Evolutionary conservation across 2,888 invertebrate species (phyloP), one percentile per base, ranked within the genome.

Genomic region (Diaphora mendica): DNA sequence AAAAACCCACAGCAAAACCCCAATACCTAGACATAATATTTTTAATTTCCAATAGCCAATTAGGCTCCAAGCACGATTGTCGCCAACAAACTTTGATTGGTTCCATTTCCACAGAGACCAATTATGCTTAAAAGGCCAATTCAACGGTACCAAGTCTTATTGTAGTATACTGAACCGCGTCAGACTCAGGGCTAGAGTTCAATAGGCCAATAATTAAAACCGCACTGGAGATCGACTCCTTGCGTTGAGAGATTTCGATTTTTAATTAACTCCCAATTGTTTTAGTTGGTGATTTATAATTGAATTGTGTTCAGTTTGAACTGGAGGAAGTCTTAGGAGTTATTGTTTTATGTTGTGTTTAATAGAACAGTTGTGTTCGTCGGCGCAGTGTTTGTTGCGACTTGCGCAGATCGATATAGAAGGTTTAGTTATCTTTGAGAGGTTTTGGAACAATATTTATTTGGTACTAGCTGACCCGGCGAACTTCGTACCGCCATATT

Each of bases 201-300:
- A 92, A 93, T 93, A 86, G 90, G 86, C 88, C 91, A 93, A 93
- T 94, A 94, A 94, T 95, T 94, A 94, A 93, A 94, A 93, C 92
- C 92, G 89, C 90, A 86, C 85, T 85, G 79, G 87, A 90, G 89
- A 91, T 84, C 87, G 87, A 80, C 88, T 91, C 89, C 92, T 89
- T 88, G 84, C 87, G 82, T 85, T 79, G 85, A 87, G 88, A 87
- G 87, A 89, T 83, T 90, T 89, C 85, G 89, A 89, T 92, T 93
- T 93, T 93, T 92, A 93, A 93, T 93, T 93, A 93, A 93, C 89
- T 89, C 69, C 55, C 87, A 83, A 88, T 92, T 93, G 92, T 93
- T 92, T 86, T 90, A 92, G 88, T 87, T 87, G 70, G 79, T 73
- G 76, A 75, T 73, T 73, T 76, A 77, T 84, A 74, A 84, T 77